A percentile compares a stretch with the other conserved stretches of the same genome.
Evolutionary conservation across 2,888 invertebrate species (phyloP).

Genomic region (Adela reaumurella): DNA sequence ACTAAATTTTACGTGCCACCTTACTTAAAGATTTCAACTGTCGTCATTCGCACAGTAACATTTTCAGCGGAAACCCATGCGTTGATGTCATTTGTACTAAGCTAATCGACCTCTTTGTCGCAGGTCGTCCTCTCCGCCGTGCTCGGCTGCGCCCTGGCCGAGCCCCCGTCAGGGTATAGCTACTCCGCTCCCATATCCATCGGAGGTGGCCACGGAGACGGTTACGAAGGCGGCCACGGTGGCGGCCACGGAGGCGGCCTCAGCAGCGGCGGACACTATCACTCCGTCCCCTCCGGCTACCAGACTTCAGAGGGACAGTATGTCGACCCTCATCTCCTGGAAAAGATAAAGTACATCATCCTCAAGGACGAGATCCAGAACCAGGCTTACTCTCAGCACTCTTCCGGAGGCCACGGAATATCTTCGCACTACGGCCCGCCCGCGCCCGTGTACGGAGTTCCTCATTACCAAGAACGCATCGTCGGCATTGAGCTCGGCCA

Average conservation of each 20-base stretch:
- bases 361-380: constrained; percentile 71
- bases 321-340: constrained; percentile 75
- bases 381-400: constrained; percentile 44
- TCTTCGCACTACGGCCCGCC: constrained; percentile 60
- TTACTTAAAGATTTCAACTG: no score
- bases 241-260: constrained; percentile 26
- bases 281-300: constrained; percentile 71
- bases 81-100: background rate
- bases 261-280: constrained; percentile 70
- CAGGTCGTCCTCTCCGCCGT: constrained; percentile 69
- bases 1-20: no score
- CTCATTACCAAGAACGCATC: constrained; percentile 61
- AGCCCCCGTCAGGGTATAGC: constrained; percentile 72
- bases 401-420: constrained; percentile 47
- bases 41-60: no score
- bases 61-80: background rate
- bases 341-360: constrained; percentile 80
- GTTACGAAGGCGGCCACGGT: constrained; percentile 29
- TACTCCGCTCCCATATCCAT: constrained; percentile 52
- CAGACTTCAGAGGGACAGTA: constrained; percentile 78
- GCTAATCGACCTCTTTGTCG: constrained; percentile 11
- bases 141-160: constrained; percentile 71
- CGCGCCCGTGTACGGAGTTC: constrained; percentile 66
- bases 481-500: constrained; percentile 83
- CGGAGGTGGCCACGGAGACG: constrained; percentile 27